These are phyloP conservation scores for Globia sparganii DNA, from an alignment of 2,888 invertebrate genomes.

Conservation along the genomic window DNA sequence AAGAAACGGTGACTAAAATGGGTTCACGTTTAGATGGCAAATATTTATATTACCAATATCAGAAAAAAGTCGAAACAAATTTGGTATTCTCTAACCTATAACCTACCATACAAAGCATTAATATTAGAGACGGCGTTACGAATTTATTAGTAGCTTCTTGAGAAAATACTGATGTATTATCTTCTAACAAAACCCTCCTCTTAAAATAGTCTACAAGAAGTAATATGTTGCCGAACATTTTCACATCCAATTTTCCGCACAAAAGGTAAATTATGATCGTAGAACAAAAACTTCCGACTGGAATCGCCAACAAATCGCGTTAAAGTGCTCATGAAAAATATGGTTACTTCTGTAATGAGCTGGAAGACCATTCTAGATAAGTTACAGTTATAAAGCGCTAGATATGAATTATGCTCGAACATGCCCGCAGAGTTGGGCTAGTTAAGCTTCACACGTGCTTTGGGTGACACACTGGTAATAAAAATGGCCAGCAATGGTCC, in stretches of 20 bases:
- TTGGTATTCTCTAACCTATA: too few species aligned
- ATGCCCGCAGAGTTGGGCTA: slow-evolving; percentile 58
- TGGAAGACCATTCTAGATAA: slow-evolving; percentile 56
- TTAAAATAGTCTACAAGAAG: slow-evolving; percentile 2
- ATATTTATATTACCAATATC: background rate
- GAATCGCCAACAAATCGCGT: slow-evolving; percentile 49
- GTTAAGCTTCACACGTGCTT: slow-evolving; percentile 51
- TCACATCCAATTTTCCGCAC: background rate
- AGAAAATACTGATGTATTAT: background rate
- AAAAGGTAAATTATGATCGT: slow-evolving; percentile 18
- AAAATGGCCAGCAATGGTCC: background rate
- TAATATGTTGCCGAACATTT: slow-evolving; percentile 1
- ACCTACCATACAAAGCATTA: background rate
- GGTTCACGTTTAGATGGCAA: background rate
- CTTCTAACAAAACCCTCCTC: background rate
- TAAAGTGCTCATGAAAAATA: slow-evolving; percentile 49
- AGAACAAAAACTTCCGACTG: slow-evolving; percentile 23
- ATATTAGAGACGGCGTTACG: slow-evolving; percentile 19
- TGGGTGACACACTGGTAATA: slow-evolving; percentile 32
- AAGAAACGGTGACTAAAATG: slow-evolving; percentile 1
- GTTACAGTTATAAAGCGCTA: slow-evolving; percentile 38
- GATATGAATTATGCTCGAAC: slow-evolving; percentile 66
- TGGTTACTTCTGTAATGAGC: slow-evolving; percentile 46
- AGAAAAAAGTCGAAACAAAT: slow-evolving; percentile 15
- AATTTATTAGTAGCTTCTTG: background rate